These are phyloP conservation scores for Blennius ocellaris DNA, from an alignment of 2,113 vertebrate species.

Conservation along the genomic window DNA sequence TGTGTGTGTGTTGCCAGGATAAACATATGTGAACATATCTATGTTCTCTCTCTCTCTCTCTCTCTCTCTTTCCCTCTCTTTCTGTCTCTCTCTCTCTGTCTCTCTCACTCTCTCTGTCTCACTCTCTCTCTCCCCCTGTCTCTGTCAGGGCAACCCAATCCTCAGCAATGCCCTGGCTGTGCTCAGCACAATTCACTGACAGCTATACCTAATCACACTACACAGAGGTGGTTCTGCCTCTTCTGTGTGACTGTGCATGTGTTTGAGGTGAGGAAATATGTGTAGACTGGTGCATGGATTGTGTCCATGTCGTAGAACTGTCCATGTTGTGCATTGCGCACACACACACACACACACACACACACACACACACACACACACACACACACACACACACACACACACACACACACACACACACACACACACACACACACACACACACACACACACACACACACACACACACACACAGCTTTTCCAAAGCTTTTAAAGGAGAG, in stretches of 20 bases:
- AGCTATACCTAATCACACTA: slow-evolving; percentile 81
- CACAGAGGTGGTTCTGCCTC: slow-evolving; percentile 72
- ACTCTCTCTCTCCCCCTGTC: slow-evolving; percentile 34
- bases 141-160: slow-evolving; percentile 83
- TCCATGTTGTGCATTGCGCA: slow-evolving; percentile 13
- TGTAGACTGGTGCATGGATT: slow-evolving; percentile 17
- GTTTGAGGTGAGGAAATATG: slow-evolving; percentile 45
- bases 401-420: background rate
- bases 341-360: background rate
- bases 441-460: slow-evolving; percentile 30
- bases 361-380: slow-evolving; percentile 12
- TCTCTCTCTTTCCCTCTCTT: too few relatives aligned
- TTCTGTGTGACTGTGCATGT: slow-evolving; percentile 40
- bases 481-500: slow-evolving; percentile 75
- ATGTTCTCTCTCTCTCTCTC: too few relatives aligned
- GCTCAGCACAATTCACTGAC: slow-evolving; percentile 79
- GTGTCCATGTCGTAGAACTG: slow-evolving; percentile 17
- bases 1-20: slow-evolving; percentile 3
- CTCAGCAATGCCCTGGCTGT: slow-evolving; percentile 76
- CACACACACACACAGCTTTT: slow-evolving; percentile 47
- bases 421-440: slow-evolving; percentile 14
- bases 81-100: too few relatives aligned
- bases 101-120: too few relatives aligned
- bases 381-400: slow-evolving; percentile 30
- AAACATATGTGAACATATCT: background rate